Evolutionary conservation across 2,113 vertebrate genomes (phyloP).

Genomic region (Oxyruncus cristatus): DNA sequence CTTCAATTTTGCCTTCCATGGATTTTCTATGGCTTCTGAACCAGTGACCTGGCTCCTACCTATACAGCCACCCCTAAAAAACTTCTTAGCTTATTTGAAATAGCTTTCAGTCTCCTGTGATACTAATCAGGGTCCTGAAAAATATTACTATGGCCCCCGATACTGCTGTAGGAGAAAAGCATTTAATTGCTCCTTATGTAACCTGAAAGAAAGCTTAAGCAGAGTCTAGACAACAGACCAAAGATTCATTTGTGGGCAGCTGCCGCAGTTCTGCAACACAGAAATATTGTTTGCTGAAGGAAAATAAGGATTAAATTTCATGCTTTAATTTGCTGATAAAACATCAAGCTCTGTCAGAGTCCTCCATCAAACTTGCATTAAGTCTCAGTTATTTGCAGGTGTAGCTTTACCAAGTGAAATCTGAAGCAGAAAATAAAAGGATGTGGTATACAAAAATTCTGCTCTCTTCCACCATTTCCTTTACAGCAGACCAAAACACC

Average conservation of each 20-base stretch:
- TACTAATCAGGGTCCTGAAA: not conserved
- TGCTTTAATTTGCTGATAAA: constrained; percentile 33
- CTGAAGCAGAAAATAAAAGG: not conserved
- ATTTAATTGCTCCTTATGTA: not conserved
- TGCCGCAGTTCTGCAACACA: not conserved
- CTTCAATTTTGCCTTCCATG: not conserved
- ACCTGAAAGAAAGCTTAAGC: not conserved
- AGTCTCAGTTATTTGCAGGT: not conserved
- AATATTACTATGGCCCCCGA: not conserved
- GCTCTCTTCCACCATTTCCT: not conserved
- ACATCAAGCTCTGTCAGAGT: not conserved
- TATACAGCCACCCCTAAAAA: not conserved
- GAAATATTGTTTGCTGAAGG: constrained; percentile 10
- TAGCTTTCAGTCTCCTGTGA: not conserved
- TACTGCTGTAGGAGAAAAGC: not conserved
- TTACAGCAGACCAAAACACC: not conserved
- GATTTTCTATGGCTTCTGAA: not conserved
- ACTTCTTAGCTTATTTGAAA: not conserved
- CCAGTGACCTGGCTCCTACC: not conserved
- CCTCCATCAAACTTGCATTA: not conserved
- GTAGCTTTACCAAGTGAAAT: not conserved
- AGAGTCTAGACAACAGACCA: not conserved
- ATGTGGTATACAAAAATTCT: not conserved
- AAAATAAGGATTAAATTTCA: constrained; percentile 26
- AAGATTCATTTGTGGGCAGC: not conserved